Evolutionary conservation across 2,113 vertebrate genomes (phyloP).

Genomic region (Takifugu flavidus): DNA sequence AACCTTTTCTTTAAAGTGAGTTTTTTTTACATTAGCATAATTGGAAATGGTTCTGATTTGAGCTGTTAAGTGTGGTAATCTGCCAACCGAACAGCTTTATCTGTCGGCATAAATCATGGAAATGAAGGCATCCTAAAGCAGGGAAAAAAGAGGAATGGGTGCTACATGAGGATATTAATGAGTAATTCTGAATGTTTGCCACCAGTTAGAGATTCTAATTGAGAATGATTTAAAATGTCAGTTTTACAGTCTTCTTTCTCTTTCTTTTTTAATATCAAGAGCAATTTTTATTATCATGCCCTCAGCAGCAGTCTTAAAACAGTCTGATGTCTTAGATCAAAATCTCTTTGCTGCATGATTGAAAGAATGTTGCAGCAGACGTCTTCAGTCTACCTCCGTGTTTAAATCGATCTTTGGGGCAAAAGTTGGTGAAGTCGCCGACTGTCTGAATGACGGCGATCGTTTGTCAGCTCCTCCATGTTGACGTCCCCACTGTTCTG

Average conservation of each 20-base stretch:
- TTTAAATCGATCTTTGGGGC: constrained; percentile 8
- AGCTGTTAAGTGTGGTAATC: constrained; percentile 30
- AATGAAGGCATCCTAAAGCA: constrained; percentile 36
- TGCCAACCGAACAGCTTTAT: constrained; percentile 37
- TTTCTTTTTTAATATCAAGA: not conserved
- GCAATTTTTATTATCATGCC: not conserved
- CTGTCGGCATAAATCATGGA: constrained; percentile 54
- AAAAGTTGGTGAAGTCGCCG: not conserved
- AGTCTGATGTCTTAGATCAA: constrained; percentile 1
- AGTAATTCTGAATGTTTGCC: constrained; percentile 27
- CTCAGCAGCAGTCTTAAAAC: not conserved
- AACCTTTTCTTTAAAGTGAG: constrained; percentile 64
- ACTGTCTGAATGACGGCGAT: not conserved
- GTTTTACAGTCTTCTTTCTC: not conserved
- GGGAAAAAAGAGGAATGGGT: constrained; percentile 16
- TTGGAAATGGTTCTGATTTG: constrained; percentile 64
- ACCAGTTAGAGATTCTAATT: constrained; percentile 5
- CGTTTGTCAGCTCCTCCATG: not conserved
- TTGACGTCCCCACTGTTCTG: constrained; percentile 16
- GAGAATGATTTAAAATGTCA: not conserved
- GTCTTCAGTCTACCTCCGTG: not conserved
- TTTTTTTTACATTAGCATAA: constrained; percentile 55
- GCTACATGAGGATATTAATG: constrained; percentile 35
- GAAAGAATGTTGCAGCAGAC: constrained; percentile 5
- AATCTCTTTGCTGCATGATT: constrained; percentile 2